These are phyloP conservation scores for Ceyx melanurus DNA, from an alignment of 2,113 vertebrate species.

Conservation along the genomic window DNA sequence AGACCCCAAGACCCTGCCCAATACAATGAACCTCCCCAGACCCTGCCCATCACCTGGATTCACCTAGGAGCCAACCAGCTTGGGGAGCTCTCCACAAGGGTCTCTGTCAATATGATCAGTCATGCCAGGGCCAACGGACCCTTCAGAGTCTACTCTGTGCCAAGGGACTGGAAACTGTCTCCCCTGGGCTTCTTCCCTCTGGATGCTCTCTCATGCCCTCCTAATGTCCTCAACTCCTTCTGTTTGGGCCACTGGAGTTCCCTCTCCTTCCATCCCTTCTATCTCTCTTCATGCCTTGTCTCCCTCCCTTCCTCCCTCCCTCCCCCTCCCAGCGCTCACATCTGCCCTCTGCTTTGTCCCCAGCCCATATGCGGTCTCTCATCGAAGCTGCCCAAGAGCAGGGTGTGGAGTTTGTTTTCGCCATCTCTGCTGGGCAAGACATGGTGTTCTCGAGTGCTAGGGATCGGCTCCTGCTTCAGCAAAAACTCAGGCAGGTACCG, in stretches of 20 bases:
- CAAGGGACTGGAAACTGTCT: background rate
- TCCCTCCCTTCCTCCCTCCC: too few species aligned
- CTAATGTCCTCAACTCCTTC: background rate
- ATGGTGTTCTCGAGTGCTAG: conserved; percentile 85
- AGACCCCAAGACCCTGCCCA: background rate
- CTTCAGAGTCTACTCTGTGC: background rate
- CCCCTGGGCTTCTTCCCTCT: background rate
- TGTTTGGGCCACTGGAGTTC: background rate
- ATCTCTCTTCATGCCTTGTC: too few species aligned
- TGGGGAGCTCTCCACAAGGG: background rate
- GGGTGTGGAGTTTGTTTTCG: conserved; percentile 80
- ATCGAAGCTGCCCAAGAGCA: conserved; percentile 75
- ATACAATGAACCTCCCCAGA: background rate
- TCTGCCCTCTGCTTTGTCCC: background rate
- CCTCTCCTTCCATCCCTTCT: background rate
- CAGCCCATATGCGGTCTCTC: conserved; percentile 79
- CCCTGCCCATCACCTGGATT: background rate
- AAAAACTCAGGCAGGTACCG: conserved; percentile 86
- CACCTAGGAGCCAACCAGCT: background rate
- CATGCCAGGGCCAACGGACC: too few species aligned
- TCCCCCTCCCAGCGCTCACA: background rate
- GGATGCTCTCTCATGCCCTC: background rate
- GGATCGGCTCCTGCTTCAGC: conserved; percentile 83
- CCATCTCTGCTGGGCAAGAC: conserved; percentile 88
- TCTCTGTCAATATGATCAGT: background rate